A percentile compares a stretch with the other conserved stretches of the same genome.
Conservation (phyloP, 1,140 invertebrate genomes). For the Dinoponera quadriceps region DNA sequence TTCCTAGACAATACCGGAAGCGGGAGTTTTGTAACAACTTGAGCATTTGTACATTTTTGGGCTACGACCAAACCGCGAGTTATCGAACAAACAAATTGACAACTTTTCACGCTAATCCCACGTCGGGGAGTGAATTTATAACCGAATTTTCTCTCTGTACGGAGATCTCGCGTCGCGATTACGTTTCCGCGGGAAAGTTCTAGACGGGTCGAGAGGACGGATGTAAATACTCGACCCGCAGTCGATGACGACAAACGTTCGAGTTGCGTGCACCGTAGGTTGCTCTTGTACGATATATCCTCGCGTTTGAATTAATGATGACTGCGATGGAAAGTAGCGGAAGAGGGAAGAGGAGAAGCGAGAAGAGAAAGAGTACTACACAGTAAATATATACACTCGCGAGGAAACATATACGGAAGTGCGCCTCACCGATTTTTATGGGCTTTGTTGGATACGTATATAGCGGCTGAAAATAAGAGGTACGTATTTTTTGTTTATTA, state of each 20-base stretch:
- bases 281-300: conserved; percentile 13
- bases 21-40: not conserved
- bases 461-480: no score
- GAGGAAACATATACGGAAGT: no score
- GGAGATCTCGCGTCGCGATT: not conserved
- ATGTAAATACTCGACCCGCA: conserved; percentile 38
- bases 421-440: no score
- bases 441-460: no score
- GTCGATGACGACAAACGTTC: conserved; percentile 22
- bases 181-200: conserved; percentile 6
- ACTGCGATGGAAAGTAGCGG: not conserved
- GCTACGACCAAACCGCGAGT: not conserved
- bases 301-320: conserved; percentile 19
- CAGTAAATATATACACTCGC: conserved; percentile 3
- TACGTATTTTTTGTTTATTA: no score
- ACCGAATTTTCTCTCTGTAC: not conserved
- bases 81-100: not conserved
- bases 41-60: conserved; percentile 23
- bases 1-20: not conserved
- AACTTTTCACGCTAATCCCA: not conserved
- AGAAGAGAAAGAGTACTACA: not conserved
- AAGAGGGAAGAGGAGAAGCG: conserved; percentile 29
- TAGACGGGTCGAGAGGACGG: not conserved
- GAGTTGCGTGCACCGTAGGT: conserved; percentile 30
- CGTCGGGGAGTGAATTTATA: conserved; percentile 3